Conservation (phyloP, 2,113 vertebrate species). For the Eptesicus fuscus region DNA sequence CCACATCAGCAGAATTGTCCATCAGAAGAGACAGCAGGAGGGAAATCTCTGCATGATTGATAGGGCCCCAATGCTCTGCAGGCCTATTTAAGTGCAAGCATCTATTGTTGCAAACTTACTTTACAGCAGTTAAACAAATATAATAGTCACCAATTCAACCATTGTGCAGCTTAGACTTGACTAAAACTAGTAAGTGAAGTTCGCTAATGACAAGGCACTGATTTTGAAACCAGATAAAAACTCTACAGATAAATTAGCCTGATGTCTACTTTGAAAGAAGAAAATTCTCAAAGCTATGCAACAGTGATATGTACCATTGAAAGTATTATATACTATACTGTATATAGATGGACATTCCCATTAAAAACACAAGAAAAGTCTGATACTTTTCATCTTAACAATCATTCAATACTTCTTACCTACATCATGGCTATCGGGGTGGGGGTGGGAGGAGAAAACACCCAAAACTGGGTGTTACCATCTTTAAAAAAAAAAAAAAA, state of each 20-base stretch:
- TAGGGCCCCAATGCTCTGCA: slow-evolving; percentile 71
- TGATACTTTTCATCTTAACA: not conserved
- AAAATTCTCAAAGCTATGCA: slow-evolving; percentile 23
- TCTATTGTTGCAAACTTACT: slow-evolving; percentile 85
- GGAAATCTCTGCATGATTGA: slow-evolving; percentile 81
- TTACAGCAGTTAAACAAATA: slow-evolving; percentile 89
- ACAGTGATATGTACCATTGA: not conserved
- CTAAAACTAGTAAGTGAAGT: slow-evolving; percentile 80
- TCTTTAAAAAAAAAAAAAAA: not conserved
- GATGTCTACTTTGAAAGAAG: slow-evolving; percentile 21
- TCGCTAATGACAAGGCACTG: slow-evolving; percentile 80
- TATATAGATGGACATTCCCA: not conserved
- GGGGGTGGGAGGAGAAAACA: not conserved
- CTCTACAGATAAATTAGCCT: slow-evolving; percentile 54
- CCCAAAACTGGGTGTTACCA: not conserved
- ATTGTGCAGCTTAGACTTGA: slow-evolving; percentile 78
- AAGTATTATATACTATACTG: not conserved
- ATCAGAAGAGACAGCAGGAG: slow-evolving; percentile 83
- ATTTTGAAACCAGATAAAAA: slow-evolving; percentile 78
- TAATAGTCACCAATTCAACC: slow-evolving; percentile 83
- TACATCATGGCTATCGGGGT: not conserved
- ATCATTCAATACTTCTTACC: not conserved
- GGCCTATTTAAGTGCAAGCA: slow-evolving; percentile 82
- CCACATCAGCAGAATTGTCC: slow-evolving; percentile 86
- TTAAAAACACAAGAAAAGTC: slow-evolving; percentile 19